A percentile compares a stretch with the other conserved stretches of the same genome.
Evolutionary conservation across 1,140 invertebrate genomes (phyloP).

Genomic region (Leptinotarsa lineolata): DNA sequence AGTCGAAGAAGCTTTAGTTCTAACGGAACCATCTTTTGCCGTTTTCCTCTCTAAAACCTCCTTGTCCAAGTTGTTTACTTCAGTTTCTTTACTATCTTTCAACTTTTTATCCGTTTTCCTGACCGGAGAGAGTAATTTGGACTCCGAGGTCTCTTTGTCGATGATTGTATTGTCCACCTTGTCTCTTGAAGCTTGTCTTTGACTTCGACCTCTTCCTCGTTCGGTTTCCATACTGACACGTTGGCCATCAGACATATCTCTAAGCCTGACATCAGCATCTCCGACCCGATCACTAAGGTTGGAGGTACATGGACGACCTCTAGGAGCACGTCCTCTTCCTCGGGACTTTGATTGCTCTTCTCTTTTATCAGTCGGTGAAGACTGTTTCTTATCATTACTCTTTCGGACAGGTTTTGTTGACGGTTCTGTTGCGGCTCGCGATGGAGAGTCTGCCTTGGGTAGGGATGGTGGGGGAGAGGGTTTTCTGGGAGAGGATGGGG

Average conservation of each 20-base stretch:
- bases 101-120: conserved; percentile 72
- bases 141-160: conserved; percentile 64
- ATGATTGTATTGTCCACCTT: conserved; percentile 25
- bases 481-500: conserved; percentile 41
- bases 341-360: conserved; percentile 44
- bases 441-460: conserved; percentile 32
- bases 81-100: conserved; percentile 54
- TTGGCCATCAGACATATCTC: conserved; percentile 66
- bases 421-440: conserved; percentile 33
- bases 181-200: conserved; percentile 45
- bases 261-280: conserved; percentile 65
- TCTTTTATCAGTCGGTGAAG: conserved; percentile 47
- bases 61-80: conserved; percentile 58
- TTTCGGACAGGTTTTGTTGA: conserved; percentile 31
- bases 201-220: conserved; percentile 41
- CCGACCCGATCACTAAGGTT: conserved; percentile 66
- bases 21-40: conserved; percentile 55
- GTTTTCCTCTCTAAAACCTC: conserved; percentile 63
- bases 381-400: conserved; percentile 45
- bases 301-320: conserved; percentile 51
- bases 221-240: conserved; percentile 55
- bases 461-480: conserved; percentile 26
- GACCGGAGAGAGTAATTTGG: conserved; percentile 66
- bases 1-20: conserved; percentile 57
- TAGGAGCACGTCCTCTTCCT: conserved; percentile 42